A percentile compares a stretch with the other conserved stretches of the same genome.
These are phyloP conservation scores for Oxyruncus cristatus DNA, from an alignment of 2,113 vertebrate genomes.

Conservation along the genomic window DNA sequence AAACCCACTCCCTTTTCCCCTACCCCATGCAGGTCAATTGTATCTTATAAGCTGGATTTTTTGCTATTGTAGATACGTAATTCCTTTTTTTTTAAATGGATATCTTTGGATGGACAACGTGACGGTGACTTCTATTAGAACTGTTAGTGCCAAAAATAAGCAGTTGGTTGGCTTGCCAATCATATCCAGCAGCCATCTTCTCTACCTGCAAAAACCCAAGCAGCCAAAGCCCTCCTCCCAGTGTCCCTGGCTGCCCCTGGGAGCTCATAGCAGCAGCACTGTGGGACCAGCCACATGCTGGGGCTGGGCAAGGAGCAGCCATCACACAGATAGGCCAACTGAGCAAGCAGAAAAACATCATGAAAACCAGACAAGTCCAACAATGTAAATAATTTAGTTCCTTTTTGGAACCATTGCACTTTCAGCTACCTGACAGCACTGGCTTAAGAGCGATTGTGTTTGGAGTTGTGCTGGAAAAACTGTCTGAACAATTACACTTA, in stretches of 20 bases:
- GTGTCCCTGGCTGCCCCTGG: fast-evolving
- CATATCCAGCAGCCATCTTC: not conserved
- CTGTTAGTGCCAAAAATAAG: not conserved
- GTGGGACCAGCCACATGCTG: fast-evolving
- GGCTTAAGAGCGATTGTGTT: not conserved
- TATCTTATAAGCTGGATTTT: not conserved
- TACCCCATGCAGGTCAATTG: not conserved
- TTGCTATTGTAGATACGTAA: fast-evolving
- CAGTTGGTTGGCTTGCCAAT: not conserved
- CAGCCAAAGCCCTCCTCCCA: not conserved
- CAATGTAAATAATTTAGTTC: not conserved
- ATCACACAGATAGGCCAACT: not conserved
- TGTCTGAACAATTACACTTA: not conserved
- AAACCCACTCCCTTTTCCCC: not conserved
- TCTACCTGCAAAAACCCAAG: not conserved
- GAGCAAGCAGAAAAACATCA: not conserved
- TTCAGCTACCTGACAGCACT: not conserved
- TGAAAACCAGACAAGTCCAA: not conserved
- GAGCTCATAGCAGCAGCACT: fast-evolving
- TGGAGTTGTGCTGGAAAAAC: not conserved
- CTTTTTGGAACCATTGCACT: not conserved
- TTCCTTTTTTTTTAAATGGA: fast-evolving
- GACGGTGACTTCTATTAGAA: not conserved
- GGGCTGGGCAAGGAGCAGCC: not conserved
- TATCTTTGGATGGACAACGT: not conserved